Conservation (phyloP, 2,113 vertebrate genomes). For the Lota lota region DNA sequence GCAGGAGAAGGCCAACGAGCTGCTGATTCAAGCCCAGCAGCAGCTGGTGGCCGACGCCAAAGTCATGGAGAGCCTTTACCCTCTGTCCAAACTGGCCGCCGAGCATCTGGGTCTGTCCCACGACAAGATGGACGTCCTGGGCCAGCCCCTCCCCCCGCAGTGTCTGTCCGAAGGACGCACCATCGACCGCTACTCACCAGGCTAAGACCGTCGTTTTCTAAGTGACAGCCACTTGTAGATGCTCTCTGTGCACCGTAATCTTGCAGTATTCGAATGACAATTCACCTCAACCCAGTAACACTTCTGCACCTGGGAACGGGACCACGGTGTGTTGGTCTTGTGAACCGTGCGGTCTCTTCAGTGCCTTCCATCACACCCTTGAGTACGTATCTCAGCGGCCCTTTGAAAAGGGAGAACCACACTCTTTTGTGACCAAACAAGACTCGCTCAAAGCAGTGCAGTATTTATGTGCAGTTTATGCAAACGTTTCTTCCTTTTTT, state of each 20-base stretch:
- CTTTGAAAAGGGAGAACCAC: slow-evolving; percentile 55
- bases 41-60: slow-evolving; percentile 92
- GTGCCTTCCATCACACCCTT: slow-evolving; percentile 73
- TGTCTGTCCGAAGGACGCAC: slow-evolving; percentile 78
- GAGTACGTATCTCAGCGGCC: slow-evolving; percentile 47
- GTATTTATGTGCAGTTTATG: slow-evolving; percentile 71
- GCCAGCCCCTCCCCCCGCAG: slow-evolving; percentile 71
- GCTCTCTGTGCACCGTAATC: slow-evolving; percentile 55
- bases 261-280: slow-evolving; percentile 70
- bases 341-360: slow-evolving; percentile 57
- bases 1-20: slow-evolving; percentile 90
- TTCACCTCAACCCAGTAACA: slow-evolving; percentile 70
- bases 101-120: slow-evolving; percentile 89
- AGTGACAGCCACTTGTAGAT: slow-evolving; percentile 42
- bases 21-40: slow-evolving; percentile 86
- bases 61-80: slow-evolving; percentile 91
- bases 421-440: slow-evolving; percentile 67
- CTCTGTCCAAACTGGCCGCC: slow-evolving; percentile 88
- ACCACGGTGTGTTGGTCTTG: slow-evolving; percentile 53
- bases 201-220: slow-evolving; percentile 68
- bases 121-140: slow-evolving; percentile 89
- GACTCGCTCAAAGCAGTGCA: slow-evolving; percentile 58
- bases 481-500: slow-evolving; percentile 45
- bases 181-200: slow-evolving; percentile 92
- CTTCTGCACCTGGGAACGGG: slow-evolving; percentile 70